These are phyloP conservation scores for Laspeyria flexula DNA, from an alignment of 2,888 invertebrate genomes.

Conservation along the genomic window DNA sequence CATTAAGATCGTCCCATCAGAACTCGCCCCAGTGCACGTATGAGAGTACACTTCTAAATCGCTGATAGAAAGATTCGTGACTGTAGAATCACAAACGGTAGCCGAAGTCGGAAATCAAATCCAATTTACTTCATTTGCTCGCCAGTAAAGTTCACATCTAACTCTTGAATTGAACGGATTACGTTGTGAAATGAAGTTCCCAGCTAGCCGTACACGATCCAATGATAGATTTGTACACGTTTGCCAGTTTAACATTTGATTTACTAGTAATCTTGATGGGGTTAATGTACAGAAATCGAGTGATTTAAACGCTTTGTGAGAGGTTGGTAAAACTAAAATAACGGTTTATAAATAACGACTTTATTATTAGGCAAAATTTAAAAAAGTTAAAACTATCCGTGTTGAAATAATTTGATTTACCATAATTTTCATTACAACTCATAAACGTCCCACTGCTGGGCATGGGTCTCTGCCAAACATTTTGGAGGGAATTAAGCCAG, in stretches of 20 bases:
- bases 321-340: constrained; percentile 7
- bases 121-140: constrained; percentile 82
- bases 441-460: no score
- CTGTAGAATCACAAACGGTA: constrained; percentile 71
- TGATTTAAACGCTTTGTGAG: constrained; percentile 30
- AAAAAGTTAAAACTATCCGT: no score
- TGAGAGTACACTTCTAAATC: constrained; percentile 48
- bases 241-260: constrained; percentile 48
- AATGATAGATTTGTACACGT: constrained; percentile 51
- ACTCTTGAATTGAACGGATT: constrained; percentile 78
- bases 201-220: constrained; percentile 42
- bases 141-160: constrained; percentile 78
- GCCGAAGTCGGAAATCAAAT: constrained; percentile 79
- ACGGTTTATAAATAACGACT: no score
- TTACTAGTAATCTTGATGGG: constrained; percentile 42
- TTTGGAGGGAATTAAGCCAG: no score
- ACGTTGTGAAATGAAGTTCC: constrained; percentile 68
- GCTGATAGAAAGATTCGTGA: constrained; percentile 73
- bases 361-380: no score
- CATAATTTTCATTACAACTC: no score
- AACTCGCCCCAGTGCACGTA: constrained; percentile 31
- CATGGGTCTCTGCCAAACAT: no score
- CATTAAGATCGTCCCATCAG: constrained; percentile 12
- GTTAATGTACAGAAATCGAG: constrained; percentile 35
- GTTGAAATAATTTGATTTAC: no score